Evolutionary conservation across 2,888 invertebrate species (phyloP).

Genomic region (Hedychridium roseum): DNA sequence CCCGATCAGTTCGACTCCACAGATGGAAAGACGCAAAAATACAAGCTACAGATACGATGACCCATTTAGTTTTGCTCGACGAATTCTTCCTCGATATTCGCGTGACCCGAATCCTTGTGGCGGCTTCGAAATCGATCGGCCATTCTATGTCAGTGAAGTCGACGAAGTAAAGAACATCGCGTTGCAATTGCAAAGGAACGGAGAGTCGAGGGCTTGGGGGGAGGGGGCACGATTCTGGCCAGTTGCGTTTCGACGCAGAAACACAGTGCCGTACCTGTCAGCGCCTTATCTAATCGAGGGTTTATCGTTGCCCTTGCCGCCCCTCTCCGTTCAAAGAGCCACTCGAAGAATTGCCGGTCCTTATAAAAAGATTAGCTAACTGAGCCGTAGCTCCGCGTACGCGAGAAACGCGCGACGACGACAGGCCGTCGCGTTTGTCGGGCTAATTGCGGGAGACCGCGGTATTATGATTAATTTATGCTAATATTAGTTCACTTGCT

Average conservation of each 20-base stretch:
- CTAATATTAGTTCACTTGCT: no score
- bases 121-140: slow-evolving; percentile 7
- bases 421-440: no score
- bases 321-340: slow-evolving; percentile 21
- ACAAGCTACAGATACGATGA: slow-evolving; percentile 19
- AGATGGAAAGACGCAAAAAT: slow-evolving; percentile 20
- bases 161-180: slow-evolving; percentile 1
- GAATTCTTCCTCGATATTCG: background rate
- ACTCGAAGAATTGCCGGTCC: slow-evolving; percentile 25
- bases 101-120: slow-evolving; percentile 15
- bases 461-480: no score
- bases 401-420: no score
- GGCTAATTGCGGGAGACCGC: no score
- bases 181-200: background rate
- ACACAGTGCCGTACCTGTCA: slow-evolving; percentile 34
- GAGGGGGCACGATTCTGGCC: slow-evolving; percentile 11
- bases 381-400: no score
- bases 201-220: background rate
- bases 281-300: slow-evolving; percentile 36
- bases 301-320: slow-evolving; percentile 27
- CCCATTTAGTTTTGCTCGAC: background rate
- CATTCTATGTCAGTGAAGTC: slow-evolving; percentile 8
- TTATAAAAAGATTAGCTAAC: no score
- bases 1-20: slow-evolving; percentile 21
- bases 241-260: slow-evolving; percentile 20